These are phyloP conservation scores for Palloptera scutellata DNA, from an alignment of 2,888 invertebrate species.

Conservation along the genomic window DNA sequence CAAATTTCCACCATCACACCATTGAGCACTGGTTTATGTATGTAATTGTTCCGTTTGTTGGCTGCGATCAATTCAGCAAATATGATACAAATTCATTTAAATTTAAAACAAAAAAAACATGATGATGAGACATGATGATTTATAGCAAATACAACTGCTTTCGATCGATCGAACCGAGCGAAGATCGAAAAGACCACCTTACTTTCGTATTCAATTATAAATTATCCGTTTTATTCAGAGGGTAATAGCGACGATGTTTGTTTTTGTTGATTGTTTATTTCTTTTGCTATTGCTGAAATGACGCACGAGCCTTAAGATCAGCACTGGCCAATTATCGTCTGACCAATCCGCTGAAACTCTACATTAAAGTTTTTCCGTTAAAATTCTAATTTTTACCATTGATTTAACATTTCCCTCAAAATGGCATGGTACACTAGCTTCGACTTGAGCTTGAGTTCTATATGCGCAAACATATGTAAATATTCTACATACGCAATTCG, in stretches of 20 bases:
- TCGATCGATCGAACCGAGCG: too few relatives aligned
- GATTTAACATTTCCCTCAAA: not conserved
- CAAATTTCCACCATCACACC: not conserved
- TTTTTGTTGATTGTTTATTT: too few relatives aligned
- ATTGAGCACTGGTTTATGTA: not conserved
- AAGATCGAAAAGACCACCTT: too few relatives aligned
- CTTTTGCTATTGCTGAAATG: not conserved
- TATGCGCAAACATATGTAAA: not conserved
- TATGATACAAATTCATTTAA: too few relatives aligned
- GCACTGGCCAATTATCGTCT: not conserved
- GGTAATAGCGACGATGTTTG: too few relatives aligned
- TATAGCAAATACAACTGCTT: not conserved
- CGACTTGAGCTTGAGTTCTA: too few relatives aligned
- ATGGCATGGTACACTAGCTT: conserved; percentile 18
- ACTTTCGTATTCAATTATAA: too few relatives aligned
- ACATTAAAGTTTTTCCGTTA: conserved; percentile 23
- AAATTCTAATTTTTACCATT: conserved; percentile 24
- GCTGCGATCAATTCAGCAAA: too few relatives aligned
- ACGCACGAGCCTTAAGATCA: not conserved
- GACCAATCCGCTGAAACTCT: too few relatives aligned
- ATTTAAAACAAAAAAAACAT: too few relatives aligned
- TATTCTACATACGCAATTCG: not conserved
- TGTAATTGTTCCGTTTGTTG: not conserved
- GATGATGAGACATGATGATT: not conserved
- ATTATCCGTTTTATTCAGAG: too few relatives aligned